Percentiles rank a stretch among this genome's conserved stretches.
Conservation (phyloP, 2,113 vertebrate genomes). For the Panurus biarmicus region DNA sequence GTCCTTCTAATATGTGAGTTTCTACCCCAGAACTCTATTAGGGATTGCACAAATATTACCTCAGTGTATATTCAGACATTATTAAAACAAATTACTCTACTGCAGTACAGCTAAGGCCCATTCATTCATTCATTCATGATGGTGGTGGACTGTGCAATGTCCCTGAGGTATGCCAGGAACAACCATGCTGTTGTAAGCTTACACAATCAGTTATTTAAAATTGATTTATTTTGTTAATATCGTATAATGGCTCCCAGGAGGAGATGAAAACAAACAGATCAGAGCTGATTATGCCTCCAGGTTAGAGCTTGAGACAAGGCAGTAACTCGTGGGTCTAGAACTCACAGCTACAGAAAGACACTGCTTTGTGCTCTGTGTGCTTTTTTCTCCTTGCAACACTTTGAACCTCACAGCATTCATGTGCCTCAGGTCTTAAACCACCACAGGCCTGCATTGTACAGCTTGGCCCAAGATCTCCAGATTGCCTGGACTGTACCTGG, state of each 20-base stretch:
- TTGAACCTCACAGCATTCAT: neutral
- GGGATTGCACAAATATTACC: slow-evolving; percentile 58
- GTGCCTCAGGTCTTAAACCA: neutral
- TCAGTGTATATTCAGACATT: slow-evolving; percentile 66
- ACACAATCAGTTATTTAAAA: slow-evolving; percentile 65
- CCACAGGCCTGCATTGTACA: neutral
- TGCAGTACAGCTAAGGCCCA: slow-evolving; percentile 30
- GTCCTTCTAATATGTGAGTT: slow-evolving; percentile 42
- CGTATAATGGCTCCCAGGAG: slow-evolving; percentile 48
- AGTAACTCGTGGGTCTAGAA: slow-evolving; percentile 21
- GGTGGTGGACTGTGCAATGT: neutral
- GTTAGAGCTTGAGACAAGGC: slow-evolving; percentile 23
- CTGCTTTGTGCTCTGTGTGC: slow-evolving; percentile 21
- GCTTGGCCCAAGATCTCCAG: neutral
- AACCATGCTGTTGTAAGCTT: slow-evolving; percentile 63
- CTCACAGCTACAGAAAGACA: slow-evolving; percentile 24
- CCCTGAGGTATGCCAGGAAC: slow-evolving; percentile 48
- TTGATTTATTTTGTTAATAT: slow-evolving; percentile 70
- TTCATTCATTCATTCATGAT: slow-evolving; percentile 43
- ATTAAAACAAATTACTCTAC: slow-evolving; percentile 72
- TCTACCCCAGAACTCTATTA: slow-evolving; percentile 34
- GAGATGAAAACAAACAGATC: slow-evolving; percentile 61
- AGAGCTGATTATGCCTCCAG: slow-evolving; percentile 50
- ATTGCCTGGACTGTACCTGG: neutral
- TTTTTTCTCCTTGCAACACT: neutral